These are phyloP conservation scores for Drosophila multiciliata DNA, from an alignment of 2,888 invertebrate genomes.

Conservation along the genomic window DNA sequence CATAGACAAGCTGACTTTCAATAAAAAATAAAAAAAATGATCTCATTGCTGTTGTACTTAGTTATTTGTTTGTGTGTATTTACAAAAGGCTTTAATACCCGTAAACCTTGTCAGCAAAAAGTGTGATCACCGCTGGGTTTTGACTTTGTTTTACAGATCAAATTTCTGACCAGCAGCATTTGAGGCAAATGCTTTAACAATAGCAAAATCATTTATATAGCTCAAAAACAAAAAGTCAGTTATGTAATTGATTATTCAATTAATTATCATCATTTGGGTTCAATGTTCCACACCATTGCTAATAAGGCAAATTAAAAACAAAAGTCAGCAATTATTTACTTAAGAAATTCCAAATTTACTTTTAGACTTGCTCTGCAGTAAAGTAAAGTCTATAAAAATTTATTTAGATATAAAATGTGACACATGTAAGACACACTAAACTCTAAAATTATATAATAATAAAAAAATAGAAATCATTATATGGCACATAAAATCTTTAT, in stretches of 20 bases:
- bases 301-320: neutral
- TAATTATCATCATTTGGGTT: neutral
- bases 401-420: neutral
- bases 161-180: constrained; percentile 52
- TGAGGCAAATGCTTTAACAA: constrained; percentile 16
- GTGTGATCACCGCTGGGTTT: constrained; percentile 55
- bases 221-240: constrained; percentile 17
- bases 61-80: neutral
- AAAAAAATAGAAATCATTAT: neutral
- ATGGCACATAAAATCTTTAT: neutral
- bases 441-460: neutral
- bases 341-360: neutral
- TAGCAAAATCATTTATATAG: constrained; percentile 4
- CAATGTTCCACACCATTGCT: neutral
- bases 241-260: neutral
- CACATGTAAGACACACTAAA: neutral
- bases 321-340: neutral
- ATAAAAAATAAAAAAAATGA: constrained; percentile 65
- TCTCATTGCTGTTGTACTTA: constrained; percentile 66
- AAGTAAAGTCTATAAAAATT: neutral
- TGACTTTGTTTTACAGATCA: constrained; percentile 38
- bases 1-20: constrained; percentile 42
- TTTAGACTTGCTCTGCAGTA: neutral
- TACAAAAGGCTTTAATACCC: constrained; percentile 58
- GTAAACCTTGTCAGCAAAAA: constrained; percentile 63